A percentile compares a stretch with the other conserved stretches of the same genome.
Conservation (phyloP, 2,888 invertebrate genomes). For the Rhimphoctona megacephalus region DNA sequence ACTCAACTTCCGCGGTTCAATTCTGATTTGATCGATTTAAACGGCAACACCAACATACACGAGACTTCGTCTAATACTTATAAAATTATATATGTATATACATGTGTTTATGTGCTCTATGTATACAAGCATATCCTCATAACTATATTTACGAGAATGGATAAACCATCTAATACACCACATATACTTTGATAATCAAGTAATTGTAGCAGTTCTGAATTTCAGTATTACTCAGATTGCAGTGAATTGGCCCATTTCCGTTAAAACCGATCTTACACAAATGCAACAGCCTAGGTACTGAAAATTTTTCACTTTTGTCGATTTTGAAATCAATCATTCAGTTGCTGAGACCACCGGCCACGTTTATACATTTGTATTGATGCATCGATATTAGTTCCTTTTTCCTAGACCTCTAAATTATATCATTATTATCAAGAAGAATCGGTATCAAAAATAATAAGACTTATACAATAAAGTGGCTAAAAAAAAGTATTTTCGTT, state of each 20-base stretch:
- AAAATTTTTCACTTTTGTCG: too few relatives aligned
- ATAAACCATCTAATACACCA: neutral
- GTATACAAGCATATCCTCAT: neutral
- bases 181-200: neutral
- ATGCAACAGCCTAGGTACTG: neutral
- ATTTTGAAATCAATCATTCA: too few relatives aligned
- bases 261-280: neutral
- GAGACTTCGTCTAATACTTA: constrained; percentile 41
- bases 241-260: neutral
- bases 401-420: too few relatives aligned
- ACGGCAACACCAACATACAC: constrained; percentile 57
- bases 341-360: too few relatives aligned
- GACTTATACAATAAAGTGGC: too few relatives aligned
- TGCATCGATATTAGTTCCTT: too few relatives aligned
- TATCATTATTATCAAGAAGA: too few relatives aligned
- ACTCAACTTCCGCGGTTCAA: constrained; percentile 82
- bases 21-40: constrained; percentile 82
- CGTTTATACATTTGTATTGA: too few relatives aligned
- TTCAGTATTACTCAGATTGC: neutral
- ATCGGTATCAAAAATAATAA: too few relatives aligned
- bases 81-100: neutral
- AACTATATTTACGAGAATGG: neutral
- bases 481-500: too few relatives aligned
- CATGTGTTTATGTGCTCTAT: neutral
- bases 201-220: neutral